Evolutionary conservation across 2,888 invertebrate genomes (phyloP).

Genomic region (Zygothrica quintamaculata): DNA sequence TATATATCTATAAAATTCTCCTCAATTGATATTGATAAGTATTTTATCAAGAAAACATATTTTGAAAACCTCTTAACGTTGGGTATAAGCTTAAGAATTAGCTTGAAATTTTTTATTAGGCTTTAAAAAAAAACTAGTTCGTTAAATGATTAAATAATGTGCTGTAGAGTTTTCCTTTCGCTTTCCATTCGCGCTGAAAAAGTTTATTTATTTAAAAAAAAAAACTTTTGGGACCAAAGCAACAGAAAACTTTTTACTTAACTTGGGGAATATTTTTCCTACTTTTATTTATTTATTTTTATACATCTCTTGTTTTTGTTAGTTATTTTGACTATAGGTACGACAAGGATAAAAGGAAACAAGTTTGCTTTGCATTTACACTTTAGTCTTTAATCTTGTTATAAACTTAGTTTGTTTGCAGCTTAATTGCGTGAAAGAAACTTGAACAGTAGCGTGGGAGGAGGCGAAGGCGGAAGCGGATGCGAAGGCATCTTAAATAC

Average conservation of each 20-base stretch:
- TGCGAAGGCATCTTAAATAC: constrained; percentile 21
- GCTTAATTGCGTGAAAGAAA: constrained; percentile 67
- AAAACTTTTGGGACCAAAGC: constrained; percentile 36
- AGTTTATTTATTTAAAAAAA: constrained; percentile 49
- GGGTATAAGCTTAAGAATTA: no score
- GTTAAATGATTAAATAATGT: constrained; percentile 6
- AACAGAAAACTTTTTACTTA: constrained; percentile 65
- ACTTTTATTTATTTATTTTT: constrained; percentile 21
- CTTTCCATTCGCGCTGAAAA: constrained; percentile 16
- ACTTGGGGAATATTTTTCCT: constrained; percentile 7
- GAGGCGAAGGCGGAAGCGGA: not conserved
- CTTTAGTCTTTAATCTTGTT: constrained; percentile 37
- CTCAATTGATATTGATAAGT: no score
- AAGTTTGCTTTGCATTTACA: constrained; percentile 69
- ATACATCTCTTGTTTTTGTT: not conserved
- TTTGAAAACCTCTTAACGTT: no score
- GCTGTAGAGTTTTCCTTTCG: not conserved
- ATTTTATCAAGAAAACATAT: no score
- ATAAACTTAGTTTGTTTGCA: constrained; percentile 64
- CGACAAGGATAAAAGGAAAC: constrained; percentile 48
- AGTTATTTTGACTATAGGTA: no score
- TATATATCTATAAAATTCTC: no score
- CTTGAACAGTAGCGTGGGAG: not conserved
- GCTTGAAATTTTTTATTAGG: not conserved
- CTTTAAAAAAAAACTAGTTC: no score